Evolutionary conservation across 1,140 invertebrate genomes (phyloP), one percentile per base, ranked within the genome.

Genomic region (Steinernema feltiae): DNA sequence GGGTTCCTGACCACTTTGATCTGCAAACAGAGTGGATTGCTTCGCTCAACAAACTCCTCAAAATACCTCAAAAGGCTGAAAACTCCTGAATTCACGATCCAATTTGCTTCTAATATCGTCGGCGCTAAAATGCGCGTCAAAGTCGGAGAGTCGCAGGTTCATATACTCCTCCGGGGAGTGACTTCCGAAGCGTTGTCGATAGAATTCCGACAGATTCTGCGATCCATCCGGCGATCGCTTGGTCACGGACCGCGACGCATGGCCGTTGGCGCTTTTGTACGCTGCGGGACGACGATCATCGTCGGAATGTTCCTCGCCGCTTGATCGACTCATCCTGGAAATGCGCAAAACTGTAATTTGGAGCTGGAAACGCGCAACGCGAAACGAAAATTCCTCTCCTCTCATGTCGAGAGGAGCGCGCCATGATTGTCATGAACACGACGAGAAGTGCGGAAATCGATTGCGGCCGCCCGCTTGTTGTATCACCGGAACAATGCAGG

Each of bases 141-240:
- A 73, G 1, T 75, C 72, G 24, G 73, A 71, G 18, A 80, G 72
- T 7, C 79, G 78, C 1, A 80, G 31, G 32, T 80, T 80, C 75
- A 80, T 80, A 70, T 80, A 80, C 27, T 79, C 78, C 48, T 76
- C 78, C 29, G 79, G 79, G 0, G 74, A 76, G 53, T 76, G 78
- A 24, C 78, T 80, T 35, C 79, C 79, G 32, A 80, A 80, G 1
- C 79, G 70, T 35, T 80, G 71, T 53, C 79, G 72, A 69, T 48
- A 80, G 70, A 41, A 24, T 0, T 63, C 53, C 15, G 53, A 63
- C 7, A 63, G 53, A 27, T 63, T 63, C 24, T 63, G 53, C 7
- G 12, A 7, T 7, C 15, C 24, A 27, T 63, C 53, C 3, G 53
- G 53, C 12, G 53, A 63, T 63, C 53, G 12, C 24, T 15, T 63